These are phyloP conservation scores for Rhamphomyia laevipes DNA, from an alignment of 2,888 invertebrate genomes.

Conservation along the genomic window DNA sequence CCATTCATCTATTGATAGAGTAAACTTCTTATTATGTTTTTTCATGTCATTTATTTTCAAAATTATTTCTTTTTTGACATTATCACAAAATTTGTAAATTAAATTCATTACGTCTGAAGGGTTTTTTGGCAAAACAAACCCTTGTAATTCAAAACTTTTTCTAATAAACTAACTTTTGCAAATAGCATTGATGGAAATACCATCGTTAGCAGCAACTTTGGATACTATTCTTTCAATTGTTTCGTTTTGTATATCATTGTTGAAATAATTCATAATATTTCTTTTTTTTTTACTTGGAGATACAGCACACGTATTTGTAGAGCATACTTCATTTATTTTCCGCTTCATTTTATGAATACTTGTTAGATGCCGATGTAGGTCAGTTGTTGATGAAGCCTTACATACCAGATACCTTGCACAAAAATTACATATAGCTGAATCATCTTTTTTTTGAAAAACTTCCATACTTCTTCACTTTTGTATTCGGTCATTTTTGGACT, in stretches of 20 bases:
- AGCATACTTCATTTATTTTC: background rate
- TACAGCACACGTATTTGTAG: too few species aligned
- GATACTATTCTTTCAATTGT: background rate
- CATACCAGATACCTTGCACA: too few species aligned
- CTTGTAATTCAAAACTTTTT: background rate
- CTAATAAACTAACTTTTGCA: background rate
- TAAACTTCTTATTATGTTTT: background rate
- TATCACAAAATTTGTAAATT: background rate
- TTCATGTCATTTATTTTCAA: background rate
- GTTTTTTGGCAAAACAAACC: conserved; percentile 1
- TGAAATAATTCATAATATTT: too few species aligned
- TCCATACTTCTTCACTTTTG: too few species aligned
- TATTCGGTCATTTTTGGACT: too few species aligned
- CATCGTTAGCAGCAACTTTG: background rate
- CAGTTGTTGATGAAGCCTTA: background rate
- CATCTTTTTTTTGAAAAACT: too few species aligned
- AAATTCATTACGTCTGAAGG: background rate
- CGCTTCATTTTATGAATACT: background rate
- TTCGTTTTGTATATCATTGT: too few species aligned
- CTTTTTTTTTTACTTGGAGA: too few species aligned
- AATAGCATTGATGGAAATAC: background rate
- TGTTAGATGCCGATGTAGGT: conserved; percentile 2
- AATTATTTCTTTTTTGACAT: background rate
- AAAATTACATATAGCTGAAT: too few species aligned
- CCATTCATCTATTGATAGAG: background rate